phyloP scores from a whole-genome alignment of 2,888 invertebrate genomes.

The Apantesis nais region DNA sequence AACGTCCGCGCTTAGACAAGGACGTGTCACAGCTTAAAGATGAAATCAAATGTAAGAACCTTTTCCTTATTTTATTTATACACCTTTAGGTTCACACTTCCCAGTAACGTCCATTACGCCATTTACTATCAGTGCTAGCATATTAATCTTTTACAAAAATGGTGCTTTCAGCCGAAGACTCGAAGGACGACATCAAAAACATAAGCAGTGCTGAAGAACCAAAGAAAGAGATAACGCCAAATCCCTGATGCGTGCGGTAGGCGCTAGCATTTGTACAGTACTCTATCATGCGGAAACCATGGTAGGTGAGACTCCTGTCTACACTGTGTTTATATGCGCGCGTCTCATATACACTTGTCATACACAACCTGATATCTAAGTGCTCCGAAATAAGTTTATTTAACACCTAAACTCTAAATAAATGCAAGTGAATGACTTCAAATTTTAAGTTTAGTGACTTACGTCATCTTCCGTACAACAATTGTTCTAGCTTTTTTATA shows the following conservation, averaged over 20 bases:
- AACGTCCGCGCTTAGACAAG: conserved; percentile 91
- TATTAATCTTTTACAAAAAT: conserved; percentile 14
- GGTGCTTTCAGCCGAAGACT: conserved; percentile 86
- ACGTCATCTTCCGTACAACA: conserved; percentile 17
- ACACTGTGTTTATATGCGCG: conserved; percentile 30
- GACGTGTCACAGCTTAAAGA: conserved; percentile 86
- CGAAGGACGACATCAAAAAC: conserved; percentile 87
- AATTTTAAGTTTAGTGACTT: conserved; percentile 34
- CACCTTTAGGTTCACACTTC: neutral
- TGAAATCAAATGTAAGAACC: conserved; percentile 86
- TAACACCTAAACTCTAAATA: conserved; percentile 19
- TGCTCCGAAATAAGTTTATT: conserved; percentile 25
- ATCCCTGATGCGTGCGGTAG: conserved; percentile 86
- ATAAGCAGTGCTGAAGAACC: conserved; percentile 86
- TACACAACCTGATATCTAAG: conserved; percentile 9
- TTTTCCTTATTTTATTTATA: neutral
- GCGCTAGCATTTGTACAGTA: conserved; percentile 42
- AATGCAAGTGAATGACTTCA: conserved; percentile 29
- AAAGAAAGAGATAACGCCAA: conserved; percentile 88
- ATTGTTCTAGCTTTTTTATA: conserved; percentile 3
- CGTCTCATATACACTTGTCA: conserved; percentile 16
- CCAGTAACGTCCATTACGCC: neutral
- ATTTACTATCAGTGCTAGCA: neutral
- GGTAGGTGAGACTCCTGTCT: conserved; percentile 32
- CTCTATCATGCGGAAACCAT: conserved; percentile 36